These are phyloP conservation scores for Anoplius nigerrimus DNA, from an alignment of 2,888 invertebrate species.

Conservation along the genomic window DNA sequence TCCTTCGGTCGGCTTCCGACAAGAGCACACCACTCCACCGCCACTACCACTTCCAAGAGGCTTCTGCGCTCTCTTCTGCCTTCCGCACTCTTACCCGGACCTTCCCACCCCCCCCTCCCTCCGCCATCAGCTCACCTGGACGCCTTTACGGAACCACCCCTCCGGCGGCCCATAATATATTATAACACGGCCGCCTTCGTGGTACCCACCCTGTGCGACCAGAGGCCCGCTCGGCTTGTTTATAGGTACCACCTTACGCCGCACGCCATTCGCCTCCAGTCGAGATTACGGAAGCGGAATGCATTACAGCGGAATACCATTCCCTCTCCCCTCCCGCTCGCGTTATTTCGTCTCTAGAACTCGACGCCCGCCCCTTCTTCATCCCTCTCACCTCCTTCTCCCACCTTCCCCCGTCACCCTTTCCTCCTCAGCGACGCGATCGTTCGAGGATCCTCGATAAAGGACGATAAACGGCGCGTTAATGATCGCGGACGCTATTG, in stretches of 20 bases:
- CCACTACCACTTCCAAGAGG: no score
- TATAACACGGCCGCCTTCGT: constrained; percentile 54
- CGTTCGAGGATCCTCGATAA: no score
- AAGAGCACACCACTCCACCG: no score
- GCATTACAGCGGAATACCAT: constrained; percentile 54
- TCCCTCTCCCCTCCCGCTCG: neutral
- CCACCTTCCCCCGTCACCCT: neutral
- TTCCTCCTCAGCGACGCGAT: neutral
- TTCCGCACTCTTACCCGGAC: neutral
- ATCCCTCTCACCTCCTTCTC: neutral
- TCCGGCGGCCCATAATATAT: constrained; percentile 47
- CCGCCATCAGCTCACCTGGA: constrained; percentile 20
- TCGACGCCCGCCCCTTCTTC: neutral
- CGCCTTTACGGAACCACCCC: constrained; percentile 13
- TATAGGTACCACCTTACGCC: constrained; percentile 62
- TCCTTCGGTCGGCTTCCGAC: no score
- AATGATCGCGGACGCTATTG: no score
- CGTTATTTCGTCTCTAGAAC: no score
- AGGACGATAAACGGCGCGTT: no score
- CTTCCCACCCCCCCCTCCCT: neutral
- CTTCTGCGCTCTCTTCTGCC: no score
- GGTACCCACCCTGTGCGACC: constrained; percentile 33
- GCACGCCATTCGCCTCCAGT: constrained; percentile 52
- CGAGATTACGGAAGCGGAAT: constrained; percentile 62
- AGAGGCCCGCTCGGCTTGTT: constrained; percentile 58